Conservation (phyloP, 2,797 vertebrate species). For the Diglossa cyanea region DNA sequence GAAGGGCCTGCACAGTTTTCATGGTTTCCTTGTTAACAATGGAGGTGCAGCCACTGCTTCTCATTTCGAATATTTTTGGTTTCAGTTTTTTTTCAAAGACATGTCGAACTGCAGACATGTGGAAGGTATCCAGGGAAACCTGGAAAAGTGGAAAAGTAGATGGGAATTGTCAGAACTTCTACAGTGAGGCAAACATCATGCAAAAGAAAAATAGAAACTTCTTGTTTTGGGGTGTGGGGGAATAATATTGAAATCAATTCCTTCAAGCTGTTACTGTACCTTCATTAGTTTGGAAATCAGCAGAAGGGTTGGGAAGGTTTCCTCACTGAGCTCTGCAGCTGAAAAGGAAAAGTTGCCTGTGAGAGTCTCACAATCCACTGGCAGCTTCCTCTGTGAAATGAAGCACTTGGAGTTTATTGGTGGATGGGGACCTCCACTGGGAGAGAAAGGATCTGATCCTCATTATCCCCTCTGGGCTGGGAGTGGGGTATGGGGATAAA, state of each 20-base stretch:
- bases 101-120: slow-evolving; percentile 87
- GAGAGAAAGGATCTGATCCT: background rate
- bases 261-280: slow-evolving; percentile 72
- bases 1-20: slow-evolving; percentile 81
- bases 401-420: background rate
- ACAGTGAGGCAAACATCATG: background rate
- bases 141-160: background rate
- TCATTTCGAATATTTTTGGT: slow-evolving; percentile 82
- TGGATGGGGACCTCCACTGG: background rate
- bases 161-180: background rate
- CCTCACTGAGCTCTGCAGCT: slow-evolving; percentile 92
- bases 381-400: background rate
- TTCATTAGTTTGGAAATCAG: slow-evolving; percentile 94
- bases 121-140: slow-evolving; percentile 90
- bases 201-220: background rate
- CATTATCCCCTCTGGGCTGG: background rate
- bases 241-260: background rate
- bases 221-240: fast-evolving
- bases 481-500: fast-evolving
- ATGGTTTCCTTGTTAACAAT: slow-evolving; percentile 77
- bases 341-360: background rate
- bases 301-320: slow-evolving; percentile 90
- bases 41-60: slow-evolving; percentile 65
- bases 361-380: background rate
- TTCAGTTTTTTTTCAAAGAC: slow-evolving; percentile 89